These are phyloP conservation scores for Acrossocheilus fasciatus DNA, from an alignment of 2,797 vertebrate genomes.

Conservation along the genomic window DNA sequence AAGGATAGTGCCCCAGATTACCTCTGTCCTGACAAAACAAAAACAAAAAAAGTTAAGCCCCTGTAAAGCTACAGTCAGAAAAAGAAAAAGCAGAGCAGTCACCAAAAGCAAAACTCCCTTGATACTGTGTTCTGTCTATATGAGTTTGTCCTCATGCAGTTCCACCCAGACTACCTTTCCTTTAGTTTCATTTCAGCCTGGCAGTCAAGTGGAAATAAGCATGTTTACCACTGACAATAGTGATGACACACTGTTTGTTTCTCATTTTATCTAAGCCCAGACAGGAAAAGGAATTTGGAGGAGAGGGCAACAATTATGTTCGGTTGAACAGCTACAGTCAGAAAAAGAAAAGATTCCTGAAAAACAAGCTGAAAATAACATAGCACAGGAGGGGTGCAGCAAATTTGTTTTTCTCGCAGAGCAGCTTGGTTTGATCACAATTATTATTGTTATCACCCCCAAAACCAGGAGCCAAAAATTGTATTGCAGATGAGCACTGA, in stretches of 20 bases:
- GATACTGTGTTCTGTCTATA: conserved; percentile 7
- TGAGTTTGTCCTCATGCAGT: conserved; percentile 20
- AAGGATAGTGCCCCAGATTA: not conserved
- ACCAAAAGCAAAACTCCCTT: conserved; percentile 11
- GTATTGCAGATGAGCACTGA: conserved; percentile 10
- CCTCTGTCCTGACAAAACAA: conserved; percentile 23
- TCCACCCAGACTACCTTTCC: conserved; percentile 13
- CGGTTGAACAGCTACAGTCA: not conserved
- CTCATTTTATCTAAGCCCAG: conserved; percentile 16
- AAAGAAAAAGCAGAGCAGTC: not conserved
- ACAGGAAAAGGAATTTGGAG: conserved; percentile 17
- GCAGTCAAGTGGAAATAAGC: conserved; percentile 15
- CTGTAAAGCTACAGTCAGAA: not conserved
- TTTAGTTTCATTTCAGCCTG: conserved; percentile 12
- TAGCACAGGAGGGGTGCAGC: conserved; percentile 19
- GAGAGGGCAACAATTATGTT: conserved; percentile 31
- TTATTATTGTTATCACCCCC: conserved; percentile 30
- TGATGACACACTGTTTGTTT: conserved; percentile 44
- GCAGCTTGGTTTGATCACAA: conserved; percentile 28
- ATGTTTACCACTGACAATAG: conserved; percentile 28
- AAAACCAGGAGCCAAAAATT: conserved; percentile 29
- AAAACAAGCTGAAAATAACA: conserved; percentile 44
- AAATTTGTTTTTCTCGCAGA: conserved; percentile 17
- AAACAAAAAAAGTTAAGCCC: not conserved
- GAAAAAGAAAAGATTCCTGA: conserved; percentile 42